Conservation (phyloP, 2,113 vertebrate species). For the Lonchura striata region DNA sequence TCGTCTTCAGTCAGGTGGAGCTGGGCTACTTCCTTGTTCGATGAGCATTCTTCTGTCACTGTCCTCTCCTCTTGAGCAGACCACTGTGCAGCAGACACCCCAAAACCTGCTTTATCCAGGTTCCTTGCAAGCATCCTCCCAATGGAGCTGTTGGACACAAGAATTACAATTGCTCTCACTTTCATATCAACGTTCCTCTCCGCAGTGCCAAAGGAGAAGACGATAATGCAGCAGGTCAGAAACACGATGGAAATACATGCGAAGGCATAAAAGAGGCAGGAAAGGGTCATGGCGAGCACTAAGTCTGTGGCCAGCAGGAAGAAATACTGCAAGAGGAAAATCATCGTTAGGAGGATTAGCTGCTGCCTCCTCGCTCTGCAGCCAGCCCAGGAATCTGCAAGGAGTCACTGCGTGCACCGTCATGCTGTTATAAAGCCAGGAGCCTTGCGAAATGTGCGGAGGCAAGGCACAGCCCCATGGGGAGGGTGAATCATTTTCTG, state of each 20-base stretch:
- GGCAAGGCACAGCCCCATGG: constrained; percentile 8
- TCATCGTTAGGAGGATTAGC: background rate
- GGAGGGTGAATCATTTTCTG: constrained; percentile 41
- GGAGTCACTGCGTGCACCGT: background rate
- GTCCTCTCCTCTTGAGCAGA: background rate
- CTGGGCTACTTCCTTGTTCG: background rate
- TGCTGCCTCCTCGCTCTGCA: background rate
- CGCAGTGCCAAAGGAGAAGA: background rate
- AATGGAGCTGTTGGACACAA: constrained; percentile 8
- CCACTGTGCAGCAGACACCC: background rate
- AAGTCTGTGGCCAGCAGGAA: constrained; percentile 54
- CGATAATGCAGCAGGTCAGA: constrained; percentile 24
- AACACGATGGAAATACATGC: background rate
- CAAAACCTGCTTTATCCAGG: background rate
- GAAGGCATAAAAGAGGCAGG: constrained; percentile 31
- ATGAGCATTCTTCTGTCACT: background rate
- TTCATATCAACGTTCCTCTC: background rate
- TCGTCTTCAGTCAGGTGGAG: constrained; percentile 16
- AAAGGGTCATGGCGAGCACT: constrained; percentile 29
- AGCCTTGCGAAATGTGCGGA: constrained; percentile 44
- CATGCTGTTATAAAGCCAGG: constrained; percentile 8
- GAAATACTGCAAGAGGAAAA: background rate
- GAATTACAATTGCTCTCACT: background rate
- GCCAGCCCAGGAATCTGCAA: background rate
- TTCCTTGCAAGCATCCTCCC: constrained; percentile 25